Conservation (phyloP, 2,113 vertebrate genomes). For the Neofelis nebulosa region DNA sequence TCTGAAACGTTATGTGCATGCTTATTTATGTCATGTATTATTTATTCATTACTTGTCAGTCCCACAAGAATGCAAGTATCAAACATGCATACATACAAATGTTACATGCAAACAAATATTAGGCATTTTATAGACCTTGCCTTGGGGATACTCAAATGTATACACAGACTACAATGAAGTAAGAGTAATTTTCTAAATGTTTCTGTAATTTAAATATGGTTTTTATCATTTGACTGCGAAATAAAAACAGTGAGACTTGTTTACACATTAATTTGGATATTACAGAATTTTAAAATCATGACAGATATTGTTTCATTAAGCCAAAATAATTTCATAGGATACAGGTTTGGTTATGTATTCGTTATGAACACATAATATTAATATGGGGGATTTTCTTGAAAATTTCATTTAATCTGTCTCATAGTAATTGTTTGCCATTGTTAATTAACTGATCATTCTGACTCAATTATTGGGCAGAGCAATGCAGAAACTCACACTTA, state of each 20-base stretch:
- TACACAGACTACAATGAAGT: background rate
- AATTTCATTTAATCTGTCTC: conserved; percentile 32
- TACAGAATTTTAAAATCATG: background rate
- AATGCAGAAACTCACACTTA: background rate
- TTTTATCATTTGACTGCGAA: background rate
- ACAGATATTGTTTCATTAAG: conserved; percentile 16
- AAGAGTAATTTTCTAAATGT: background rate
- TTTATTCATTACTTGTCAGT: background rate
- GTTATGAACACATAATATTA: background rate
- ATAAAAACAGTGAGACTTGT: background rate
- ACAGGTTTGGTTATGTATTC: background rate
- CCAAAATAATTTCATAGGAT: conserved; percentile 26
- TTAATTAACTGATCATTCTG: conserved; percentile 35
- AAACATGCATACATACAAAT: background rate
- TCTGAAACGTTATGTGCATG: background rate
- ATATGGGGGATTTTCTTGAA: conserved; percentile 12
- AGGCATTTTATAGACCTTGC: background rate
- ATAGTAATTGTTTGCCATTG: conserved; percentile 31
- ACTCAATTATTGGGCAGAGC: background rate
- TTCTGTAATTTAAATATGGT: background rate
- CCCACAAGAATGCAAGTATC: background rate
- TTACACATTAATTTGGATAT: conserved; percentile 14
- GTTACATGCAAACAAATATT: background rate
- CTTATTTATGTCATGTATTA: background rate
- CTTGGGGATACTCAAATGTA: background rate